These are phyloP conservation scores for Pseudococcus jackbeardsleyi DNA, from an alignment of 2,888 invertebrate species.

Conservation along the genomic window DNA sequence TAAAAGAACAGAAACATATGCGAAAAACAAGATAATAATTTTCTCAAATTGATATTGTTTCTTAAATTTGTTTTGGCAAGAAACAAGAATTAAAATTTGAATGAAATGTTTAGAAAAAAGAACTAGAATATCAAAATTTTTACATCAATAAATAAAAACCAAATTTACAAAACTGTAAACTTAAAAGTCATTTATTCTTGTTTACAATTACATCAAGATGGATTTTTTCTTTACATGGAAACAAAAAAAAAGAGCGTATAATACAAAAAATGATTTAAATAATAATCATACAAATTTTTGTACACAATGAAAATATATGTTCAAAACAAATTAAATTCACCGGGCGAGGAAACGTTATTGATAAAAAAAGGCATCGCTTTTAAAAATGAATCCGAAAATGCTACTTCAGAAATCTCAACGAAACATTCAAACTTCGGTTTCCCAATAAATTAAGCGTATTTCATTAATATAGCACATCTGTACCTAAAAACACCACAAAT, in stretches of 20 bases:
- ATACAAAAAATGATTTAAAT: slow-evolving; percentile 47
- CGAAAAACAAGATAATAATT: too few relatives aligned
- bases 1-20: too few relatives aligned
- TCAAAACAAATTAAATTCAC: slow-evolving; percentile 23
- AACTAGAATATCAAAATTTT: too few relatives aligned
- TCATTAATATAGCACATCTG: neutral
- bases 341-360: slow-evolving; percentile 37
- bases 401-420: neutral
- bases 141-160: neutral
- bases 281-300: slow-evolving; percentile 52
- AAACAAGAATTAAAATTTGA: too few relatives aligned
- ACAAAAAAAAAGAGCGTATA: slow-evolving; percentile 46
- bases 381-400: neutral
- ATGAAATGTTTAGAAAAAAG: too few relatives aligned
- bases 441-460: slow-evolving; percentile 25
- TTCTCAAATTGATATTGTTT: too few relatives aligned
- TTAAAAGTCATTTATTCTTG: slow-evolving; percentile 49
- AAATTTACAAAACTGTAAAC: slow-evolving; percentile 29
- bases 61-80: too few relatives aligned
- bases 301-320: slow-evolving; percentile 46
- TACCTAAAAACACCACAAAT: neutral
- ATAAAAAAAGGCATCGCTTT: slow-evolving; percentile 45
- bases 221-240: slow-evolving; percentile 49
- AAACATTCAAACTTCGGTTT: neutral
- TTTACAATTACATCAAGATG: slow-evolving; percentile 51